phyloP scores from a whole-genome alignment of 2,888 invertebrate species.

The Geotrupes spiniger region DNA sequence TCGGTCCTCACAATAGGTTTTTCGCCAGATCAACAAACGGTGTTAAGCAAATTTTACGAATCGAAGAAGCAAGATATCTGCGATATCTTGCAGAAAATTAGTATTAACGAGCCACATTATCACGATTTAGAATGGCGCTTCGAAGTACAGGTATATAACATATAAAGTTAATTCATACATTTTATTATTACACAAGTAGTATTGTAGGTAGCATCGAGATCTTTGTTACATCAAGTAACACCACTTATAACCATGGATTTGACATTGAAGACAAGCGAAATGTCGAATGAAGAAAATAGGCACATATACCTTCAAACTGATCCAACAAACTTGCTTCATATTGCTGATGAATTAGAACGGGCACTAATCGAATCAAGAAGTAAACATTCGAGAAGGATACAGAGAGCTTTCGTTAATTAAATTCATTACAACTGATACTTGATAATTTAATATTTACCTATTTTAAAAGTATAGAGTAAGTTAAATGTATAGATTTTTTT shows the following conservation, averaged over 20 bases:
- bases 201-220: slow-evolving; percentile 57
- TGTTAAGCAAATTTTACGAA: slow-evolving; percentile 60
- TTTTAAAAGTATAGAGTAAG: background rate
- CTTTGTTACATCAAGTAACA: slow-evolving; percentile 57
- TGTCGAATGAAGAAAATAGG: slow-evolving; percentile 37
- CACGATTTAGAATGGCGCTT: slow-evolving; percentile 65
- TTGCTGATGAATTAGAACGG: slow-evolving; percentile 61
- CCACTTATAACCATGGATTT: slow-evolving; percentile 61
- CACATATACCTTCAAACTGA: slow-evolving; percentile 58
- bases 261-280: slow-evolving; percentile 39
- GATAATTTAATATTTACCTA: background rate
- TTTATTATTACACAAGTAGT: no score
- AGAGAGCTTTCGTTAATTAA: slow-evolving; percentile 38
- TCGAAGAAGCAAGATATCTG: slow-evolving; percentile 57
- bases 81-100: slow-evolving; percentile 52
- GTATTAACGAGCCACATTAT: slow-evolving; percentile 52
- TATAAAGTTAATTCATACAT: no score
- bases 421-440: background rate
- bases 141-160: slow-evolving; percentile 56
- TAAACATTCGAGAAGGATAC: slow-evolving; percentile 47
- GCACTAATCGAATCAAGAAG: slow-evolving; percentile 62
- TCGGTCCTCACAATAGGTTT: slow-evolving; percentile 57
- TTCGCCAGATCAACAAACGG: slow-evolving; percentile 57
- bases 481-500: no score
- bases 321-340: slow-evolving; percentile 59